phyloP scores from a whole-genome alignment of 1,140 invertebrate species.

The Hypsibius dujardini region DNA sequence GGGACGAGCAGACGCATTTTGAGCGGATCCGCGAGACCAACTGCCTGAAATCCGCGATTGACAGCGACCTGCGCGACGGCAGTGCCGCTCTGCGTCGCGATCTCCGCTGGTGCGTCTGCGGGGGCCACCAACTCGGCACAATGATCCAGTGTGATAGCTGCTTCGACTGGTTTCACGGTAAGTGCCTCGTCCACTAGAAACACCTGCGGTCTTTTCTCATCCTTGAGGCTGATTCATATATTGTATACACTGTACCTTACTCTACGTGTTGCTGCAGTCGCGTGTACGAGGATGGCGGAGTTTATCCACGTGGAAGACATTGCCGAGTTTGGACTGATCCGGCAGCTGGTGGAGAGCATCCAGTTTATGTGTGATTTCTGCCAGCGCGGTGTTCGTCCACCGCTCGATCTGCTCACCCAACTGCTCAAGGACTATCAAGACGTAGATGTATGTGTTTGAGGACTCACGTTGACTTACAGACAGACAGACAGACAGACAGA shows the following conservation, averaged over 20 bases:
- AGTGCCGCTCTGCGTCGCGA: background rate
- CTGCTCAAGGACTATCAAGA: background rate
- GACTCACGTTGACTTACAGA: too few relatives aligned
- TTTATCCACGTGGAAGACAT: background rate
- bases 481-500: too few relatives aligned
- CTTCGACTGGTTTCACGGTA: conserved; percentile 72
- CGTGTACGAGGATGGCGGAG: conserved; percentile 6
- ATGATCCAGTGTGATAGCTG: conserved; percentile 86
- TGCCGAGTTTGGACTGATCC: conserved; percentile 2
- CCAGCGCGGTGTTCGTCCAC: conserved; percentile 4
- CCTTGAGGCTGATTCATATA: background rate
- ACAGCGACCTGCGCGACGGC: conserved; percentile 4
- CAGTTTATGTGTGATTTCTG: conserved; percentile 14
- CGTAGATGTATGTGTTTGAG: too few relatives aligned
- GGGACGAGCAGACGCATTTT: conserved; percentile 12
- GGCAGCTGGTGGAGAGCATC: conserved; percentile 9
- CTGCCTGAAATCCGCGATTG: conserved; percentile 13
- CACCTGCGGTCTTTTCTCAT: background rate
- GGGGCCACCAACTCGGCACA: conserved; percentile 46
- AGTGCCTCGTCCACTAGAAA: conserved; percentile 24
- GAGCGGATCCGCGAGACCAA: background rate
- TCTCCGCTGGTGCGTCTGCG: conserved; percentile 43
- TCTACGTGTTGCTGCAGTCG: background rate
- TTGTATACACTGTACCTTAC: background rate
- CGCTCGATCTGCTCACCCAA: background rate